Evolutionary conservation across 1,140 invertebrate species (phyloP).

Genomic region (Scaptomyza graminum): DNA sequence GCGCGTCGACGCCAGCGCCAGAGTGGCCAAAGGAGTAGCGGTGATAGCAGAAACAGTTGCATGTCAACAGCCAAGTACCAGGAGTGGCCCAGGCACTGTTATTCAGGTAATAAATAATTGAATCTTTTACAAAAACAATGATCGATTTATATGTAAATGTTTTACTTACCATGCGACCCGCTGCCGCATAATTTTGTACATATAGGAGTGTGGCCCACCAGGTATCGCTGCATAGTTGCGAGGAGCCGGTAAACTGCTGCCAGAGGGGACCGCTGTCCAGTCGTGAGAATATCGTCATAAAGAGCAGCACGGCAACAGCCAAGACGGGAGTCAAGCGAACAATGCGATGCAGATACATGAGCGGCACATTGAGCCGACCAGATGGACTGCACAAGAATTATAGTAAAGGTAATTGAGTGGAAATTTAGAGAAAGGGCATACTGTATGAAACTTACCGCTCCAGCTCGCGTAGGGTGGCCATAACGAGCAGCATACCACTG

Average conservation of each 20-base stretch:
- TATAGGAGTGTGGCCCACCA: slow-evolving; percentile 80
- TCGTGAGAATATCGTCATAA: slow-evolving; percentile 61
- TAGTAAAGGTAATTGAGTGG: background rate
- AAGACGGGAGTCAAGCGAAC: slow-evolving; percentile 74
- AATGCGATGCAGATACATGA: slow-evolving; percentile 80
- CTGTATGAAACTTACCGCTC: slow-evolving; percentile 81
- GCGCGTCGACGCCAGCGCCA: slow-evolving; percentile 85
- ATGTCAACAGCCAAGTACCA: slow-evolving; percentile 96
- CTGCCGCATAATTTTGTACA: slow-evolving; percentile 75
- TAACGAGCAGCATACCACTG: slow-evolving; percentile 88
- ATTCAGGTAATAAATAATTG: background rate
- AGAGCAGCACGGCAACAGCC: slow-evolving; percentile 67
- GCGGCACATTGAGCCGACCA: slow-evolving; percentile 62
- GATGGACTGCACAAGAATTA: slow-evolving; percentile 22
- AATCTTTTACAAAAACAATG: background rate
- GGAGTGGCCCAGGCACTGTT: slow-evolving; percentile 93
- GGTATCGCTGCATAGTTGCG: slow-evolving; percentile 57
- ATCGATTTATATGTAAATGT: background rate
- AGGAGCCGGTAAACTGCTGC: slow-evolving; percentile 55
- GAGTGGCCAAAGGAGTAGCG: slow-evolving; percentile 89
- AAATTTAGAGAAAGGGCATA: background rate
- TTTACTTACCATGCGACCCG: slow-evolving; percentile 66
- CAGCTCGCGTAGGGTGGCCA: slow-evolving; percentile 87
- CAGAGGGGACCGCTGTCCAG: slow-evolving; percentile 72
- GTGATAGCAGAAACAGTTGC: slow-evolving; percentile 91